Percentiles rank a stretch among this genome's conserved stretches.
Evolutionary conservation across 2,888 invertebrate species (phyloP).

Genomic region (Idaea dimidiata): DNA sequence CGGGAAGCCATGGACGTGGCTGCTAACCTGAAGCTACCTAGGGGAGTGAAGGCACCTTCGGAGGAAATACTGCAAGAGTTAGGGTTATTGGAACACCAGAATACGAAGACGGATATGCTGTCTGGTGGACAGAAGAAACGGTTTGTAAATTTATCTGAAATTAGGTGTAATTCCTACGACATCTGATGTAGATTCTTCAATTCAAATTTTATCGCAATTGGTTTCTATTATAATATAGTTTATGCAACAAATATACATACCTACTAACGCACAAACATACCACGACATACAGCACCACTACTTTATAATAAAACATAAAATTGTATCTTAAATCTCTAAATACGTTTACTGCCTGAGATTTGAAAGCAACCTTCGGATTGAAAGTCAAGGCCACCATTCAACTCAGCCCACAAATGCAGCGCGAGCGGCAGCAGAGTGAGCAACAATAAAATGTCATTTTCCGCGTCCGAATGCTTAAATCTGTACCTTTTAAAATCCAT

Average conservation of each 20-base stretch:
- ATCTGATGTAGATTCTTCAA: too few relatives aligned
- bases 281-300: too few relatives aligned
- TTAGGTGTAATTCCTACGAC: too few relatives aligned
- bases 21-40: conserved; percentile 86
- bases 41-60: conserved; percentile 65
- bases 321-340: background rate
- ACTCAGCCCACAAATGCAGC: background rate
- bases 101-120: conserved; percentile 81
- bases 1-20: conserved; percentile 89
- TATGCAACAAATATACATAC: too few relatives aligned
- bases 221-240: too few relatives aligned
- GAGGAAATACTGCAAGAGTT: conserved; percentile 82
- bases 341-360: conserved; percentile 3
- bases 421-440: background rate
- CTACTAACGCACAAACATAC: too few relatives aligned
- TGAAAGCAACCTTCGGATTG: background rate
- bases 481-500: too few relatives aligned
- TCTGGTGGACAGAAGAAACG: conserved; percentile 91
- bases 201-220: too few relatives aligned
- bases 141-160: conserved; percentile 33
- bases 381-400: background rate
- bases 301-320: too few relatives aligned
- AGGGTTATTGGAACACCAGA: conserved; percentile 82
- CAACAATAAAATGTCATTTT: too few relatives aligned
- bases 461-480: background rate